Percentiles rank a stretch among this genome's conserved stretches.
phyloP scores from a whole-genome alignment of 2,113 vertebrate genomes.

The Scopus umbretta region DNA sequence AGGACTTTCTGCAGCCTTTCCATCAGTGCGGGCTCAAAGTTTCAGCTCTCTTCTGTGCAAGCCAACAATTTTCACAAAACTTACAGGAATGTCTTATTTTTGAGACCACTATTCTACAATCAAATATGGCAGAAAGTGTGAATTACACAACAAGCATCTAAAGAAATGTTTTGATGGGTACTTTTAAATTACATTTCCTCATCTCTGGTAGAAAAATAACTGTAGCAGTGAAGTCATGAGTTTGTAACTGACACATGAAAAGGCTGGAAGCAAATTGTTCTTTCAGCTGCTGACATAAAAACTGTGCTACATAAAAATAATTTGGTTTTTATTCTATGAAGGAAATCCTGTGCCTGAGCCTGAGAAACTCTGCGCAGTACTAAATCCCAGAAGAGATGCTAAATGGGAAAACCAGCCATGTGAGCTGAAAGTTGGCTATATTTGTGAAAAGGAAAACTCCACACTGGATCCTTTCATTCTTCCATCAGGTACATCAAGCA shows the following conservation, averaged over 20 bases:
- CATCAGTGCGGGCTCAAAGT: neutral
- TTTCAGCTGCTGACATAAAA: neutral
- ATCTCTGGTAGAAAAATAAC: neutral
- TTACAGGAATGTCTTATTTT: neutral
- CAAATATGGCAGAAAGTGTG: neutral
- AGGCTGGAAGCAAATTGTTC: neutral
- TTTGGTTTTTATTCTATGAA: constrained; percentile 33
- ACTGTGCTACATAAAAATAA: neutral
- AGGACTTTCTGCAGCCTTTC: neutral
- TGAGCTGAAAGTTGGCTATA: constrained; percentile 83
- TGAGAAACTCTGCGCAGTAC: constrained; percentile 78
- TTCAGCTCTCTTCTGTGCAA: neutral
- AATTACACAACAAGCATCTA: neutral
- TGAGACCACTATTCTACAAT: neutral
- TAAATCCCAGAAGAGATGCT: constrained; percentile 82
- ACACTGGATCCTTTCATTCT: constrained; percentile 54
- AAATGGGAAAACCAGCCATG: constrained; percentile 87
- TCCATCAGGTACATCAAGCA: constrained; percentile 53
- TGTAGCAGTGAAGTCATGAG: neutral
- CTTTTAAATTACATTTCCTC: neutral
- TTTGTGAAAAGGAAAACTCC: constrained; percentile 86
- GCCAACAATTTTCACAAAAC: neutral
- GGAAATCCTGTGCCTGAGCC: constrained; percentile 84
- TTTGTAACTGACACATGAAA: neutral
- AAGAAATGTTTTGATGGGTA: neutral